These are phyloP conservation scores for Orthosia gothica DNA, from an alignment of 2,888 invertebrate species.

Conservation along the genomic window DNA sequence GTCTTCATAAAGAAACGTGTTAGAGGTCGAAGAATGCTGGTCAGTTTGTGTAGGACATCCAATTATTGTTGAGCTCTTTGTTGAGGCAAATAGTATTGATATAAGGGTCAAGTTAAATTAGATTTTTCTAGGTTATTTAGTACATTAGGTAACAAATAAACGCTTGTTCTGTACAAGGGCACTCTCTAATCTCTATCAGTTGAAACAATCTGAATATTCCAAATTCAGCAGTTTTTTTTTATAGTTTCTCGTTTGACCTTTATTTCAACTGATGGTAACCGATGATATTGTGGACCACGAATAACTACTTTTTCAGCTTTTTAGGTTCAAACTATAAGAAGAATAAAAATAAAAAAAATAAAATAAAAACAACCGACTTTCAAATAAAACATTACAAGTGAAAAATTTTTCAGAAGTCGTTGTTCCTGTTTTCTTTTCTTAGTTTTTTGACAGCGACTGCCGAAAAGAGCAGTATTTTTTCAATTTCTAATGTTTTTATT, in stretches of 20 bases:
- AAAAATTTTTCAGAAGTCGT: no score
- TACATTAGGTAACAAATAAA: no score
- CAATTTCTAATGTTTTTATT: no score
- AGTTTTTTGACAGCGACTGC: no score
- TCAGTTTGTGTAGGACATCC: neutral
- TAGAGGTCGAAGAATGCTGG: slow-evolving; percentile 5
- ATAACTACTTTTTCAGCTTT: neutral
- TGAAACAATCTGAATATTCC: neutral
- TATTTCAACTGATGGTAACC: no score
- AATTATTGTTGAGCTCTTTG: neutral
- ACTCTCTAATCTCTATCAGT: neutral
- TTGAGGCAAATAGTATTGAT: neutral
- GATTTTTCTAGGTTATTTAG: no score
- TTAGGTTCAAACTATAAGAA: neutral
- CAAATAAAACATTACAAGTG: no score
- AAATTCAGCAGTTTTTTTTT: neutral
- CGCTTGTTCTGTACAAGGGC: neutral
- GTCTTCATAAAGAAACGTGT: neutral
- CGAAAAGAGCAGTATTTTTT: no score
- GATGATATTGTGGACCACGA: neutral
- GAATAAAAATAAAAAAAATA: no score
- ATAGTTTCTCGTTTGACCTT: no score
- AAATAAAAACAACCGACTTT: no score
- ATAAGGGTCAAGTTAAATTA: neutral
- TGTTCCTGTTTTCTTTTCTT: no score